Conservation (phyloP, 2,113 vertebrate species). For the Lepisosteus osseus region DNA sequence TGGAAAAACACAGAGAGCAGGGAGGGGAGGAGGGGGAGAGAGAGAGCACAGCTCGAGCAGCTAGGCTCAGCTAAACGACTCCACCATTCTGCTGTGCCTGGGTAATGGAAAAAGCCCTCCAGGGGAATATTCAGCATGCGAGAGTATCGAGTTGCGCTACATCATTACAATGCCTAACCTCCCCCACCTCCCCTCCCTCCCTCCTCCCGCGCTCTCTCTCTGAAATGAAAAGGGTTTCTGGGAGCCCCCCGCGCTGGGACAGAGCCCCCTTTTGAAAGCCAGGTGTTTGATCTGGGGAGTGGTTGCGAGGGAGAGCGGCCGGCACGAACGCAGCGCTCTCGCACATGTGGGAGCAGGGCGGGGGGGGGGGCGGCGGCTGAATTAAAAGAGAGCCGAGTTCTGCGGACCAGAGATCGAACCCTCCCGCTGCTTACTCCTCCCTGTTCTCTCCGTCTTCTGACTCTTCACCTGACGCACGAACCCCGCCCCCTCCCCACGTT, state of each 20-base stretch:
- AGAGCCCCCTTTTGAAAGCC: neutral
- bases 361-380: too few species aligned
- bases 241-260: neutral
- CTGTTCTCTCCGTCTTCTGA: too few species aligned
- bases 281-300: constrained; percentile 9
- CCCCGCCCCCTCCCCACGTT: neutral
- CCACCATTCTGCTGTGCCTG: constrained; percentile 57
- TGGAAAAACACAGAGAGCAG: neutral
- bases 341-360: neutral
- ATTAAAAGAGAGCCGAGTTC: neutral
- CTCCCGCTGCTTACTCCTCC: too few species aligned
- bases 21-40: constrained; percentile 10
- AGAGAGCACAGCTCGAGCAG: constrained; percentile 32
- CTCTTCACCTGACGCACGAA: too few species aligned
- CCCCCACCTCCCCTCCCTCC: constrained; percentile 11
- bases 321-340: too few species aligned
- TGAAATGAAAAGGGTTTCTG: constrained; percentile 9
- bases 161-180: constrained; percentile 61
- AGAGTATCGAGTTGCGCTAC: constrained; percentile 67
- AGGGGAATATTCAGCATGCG: constrained; percentile 71
- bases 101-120: constrained; percentile 83
- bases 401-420: neutral
- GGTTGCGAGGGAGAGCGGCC: neutral
- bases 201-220: neutral
- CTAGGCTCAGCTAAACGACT: constrained; percentile 63